phyloP scores from a whole-genome alignment of 2,797 vertebrate species.

The Manis pentadactyla region DNA sequence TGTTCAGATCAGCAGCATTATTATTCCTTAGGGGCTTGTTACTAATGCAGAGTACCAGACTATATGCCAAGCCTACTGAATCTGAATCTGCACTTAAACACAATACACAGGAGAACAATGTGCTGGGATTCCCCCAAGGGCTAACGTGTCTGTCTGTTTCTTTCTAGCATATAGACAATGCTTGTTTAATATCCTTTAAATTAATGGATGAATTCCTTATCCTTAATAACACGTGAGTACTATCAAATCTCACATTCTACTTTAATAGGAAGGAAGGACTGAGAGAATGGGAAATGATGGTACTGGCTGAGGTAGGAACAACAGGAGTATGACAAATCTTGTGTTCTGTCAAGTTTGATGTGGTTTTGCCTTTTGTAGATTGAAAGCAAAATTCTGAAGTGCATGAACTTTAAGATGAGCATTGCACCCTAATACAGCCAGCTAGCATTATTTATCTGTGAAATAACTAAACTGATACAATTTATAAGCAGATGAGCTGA shows the following conservation, averaged over 20 bases:
- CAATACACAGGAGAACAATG: background rate
- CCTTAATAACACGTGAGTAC: background rate
- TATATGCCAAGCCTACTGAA: background rate
- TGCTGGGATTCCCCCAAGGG: background rate
- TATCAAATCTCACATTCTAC: background rate
- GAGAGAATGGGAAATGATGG: background rate
- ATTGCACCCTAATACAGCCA: background rate
- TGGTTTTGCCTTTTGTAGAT: background rate
- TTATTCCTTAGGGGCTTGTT: background rate
- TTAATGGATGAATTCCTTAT: background rate
- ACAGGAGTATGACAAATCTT: background rate
- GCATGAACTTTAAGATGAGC: background rate
- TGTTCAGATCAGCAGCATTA: background rate
- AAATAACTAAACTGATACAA: background rate
- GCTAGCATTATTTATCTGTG: background rate
- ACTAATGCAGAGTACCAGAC: background rate
- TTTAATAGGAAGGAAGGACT: background rate
- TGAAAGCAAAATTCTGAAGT: background rate
- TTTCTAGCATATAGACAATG: background rate
- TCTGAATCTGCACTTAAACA: background rate
- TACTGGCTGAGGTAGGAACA: background rate
- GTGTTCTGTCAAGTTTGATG: background rate
- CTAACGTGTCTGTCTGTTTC: background rate
- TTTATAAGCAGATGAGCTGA: background rate
- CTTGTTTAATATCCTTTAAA: background rate